Conservation (phyloP, 37 sponge, comb jelly and placozoan species). For the Crambe crambe region DNA sequence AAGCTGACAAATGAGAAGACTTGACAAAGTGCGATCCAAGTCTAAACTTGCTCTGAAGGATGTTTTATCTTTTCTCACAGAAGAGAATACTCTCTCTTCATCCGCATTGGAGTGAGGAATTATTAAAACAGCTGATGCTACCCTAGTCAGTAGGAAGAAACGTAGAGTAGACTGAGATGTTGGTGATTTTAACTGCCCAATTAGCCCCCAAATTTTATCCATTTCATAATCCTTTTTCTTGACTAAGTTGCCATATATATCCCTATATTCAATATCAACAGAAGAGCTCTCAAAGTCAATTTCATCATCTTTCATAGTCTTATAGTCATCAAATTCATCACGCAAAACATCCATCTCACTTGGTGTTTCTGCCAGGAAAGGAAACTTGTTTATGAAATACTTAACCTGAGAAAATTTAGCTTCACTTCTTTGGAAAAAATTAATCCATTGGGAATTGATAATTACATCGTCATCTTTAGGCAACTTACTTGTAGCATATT, state of each 20-base stretch:
- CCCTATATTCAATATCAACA: constrained; percentile 14
- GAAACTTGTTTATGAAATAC: neutral
- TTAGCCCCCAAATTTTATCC: constrained; percentile 22
- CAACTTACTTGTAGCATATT: constrained; percentile 3
- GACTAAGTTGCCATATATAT: neutral
- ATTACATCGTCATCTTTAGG: neutral
- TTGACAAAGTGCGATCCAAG: neutral
- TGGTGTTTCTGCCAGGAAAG: neutral
- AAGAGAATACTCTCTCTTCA: constrained; percentile 14
- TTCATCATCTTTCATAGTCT: constrained; percentile 13
- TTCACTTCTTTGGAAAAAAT: constrained; percentile 3
- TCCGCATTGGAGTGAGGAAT: constrained; percentile 13
- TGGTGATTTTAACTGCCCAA: neutral
- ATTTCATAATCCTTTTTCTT: constrained; percentile 14
- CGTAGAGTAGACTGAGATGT: neutral
- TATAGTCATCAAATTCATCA: constrained; percentile 22
- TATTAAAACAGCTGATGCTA: neutral
- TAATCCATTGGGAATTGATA: constrained; percentile 1
- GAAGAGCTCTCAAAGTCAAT: constrained; percentile 6
- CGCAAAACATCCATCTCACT: neutral
- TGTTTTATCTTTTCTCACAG: constrained; percentile 18
- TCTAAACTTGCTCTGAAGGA: neutral
- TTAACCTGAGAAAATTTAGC: neutral
- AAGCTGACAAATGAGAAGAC: neutral
- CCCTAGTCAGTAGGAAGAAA: neutral